phyloP scores from a whole-genome alignment of 2,113 vertebrate genomes.

The Mirza zaza region DNA sequence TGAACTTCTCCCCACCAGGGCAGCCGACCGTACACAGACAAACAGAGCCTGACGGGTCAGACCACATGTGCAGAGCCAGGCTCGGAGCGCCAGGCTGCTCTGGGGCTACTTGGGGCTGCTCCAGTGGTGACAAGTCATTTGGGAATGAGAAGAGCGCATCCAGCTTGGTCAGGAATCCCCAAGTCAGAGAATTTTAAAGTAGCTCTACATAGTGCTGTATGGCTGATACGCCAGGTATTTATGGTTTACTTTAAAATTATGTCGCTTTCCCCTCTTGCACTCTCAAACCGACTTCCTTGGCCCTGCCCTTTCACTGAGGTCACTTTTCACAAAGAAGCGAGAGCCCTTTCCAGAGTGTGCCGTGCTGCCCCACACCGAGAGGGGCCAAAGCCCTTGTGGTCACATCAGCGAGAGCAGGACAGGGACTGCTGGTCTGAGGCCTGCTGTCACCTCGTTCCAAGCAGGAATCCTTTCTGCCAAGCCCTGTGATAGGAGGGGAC shows the following conservation, averaged over 20 bases:
- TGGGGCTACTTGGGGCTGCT: no score
- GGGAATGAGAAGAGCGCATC: not conserved
- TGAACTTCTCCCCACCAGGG: not conserved
- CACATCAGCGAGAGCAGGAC: not conserved
- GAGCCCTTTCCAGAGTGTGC: not conserved
- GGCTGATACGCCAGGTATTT: not conserved
- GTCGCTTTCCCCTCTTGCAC: not conserved
- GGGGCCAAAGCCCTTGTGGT: not conserved
- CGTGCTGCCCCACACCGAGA: not conserved
- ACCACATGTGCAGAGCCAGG: not conserved
- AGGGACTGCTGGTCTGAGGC: not conserved
- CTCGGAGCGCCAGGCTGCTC: not conserved
- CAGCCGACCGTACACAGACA: not conserved
- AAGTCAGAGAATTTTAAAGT: not conserved
- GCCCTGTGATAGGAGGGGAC: conserved; percentile 5
- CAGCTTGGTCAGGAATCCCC: not conserved
- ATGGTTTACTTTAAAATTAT: not conserved
- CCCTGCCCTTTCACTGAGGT: not conserved
- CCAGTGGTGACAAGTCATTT: not conserved
- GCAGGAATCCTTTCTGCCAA: not conserved
- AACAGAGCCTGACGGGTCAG: not conserved
- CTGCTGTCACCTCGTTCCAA: not conserved
- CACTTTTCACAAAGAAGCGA: not conserved
- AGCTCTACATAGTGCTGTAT: not conserved
- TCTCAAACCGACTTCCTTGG: not conserved